Evolutionary conservation across 2,888 invertebrate species (phyloP).

Genomic region (Sturmia bella): DNA sequence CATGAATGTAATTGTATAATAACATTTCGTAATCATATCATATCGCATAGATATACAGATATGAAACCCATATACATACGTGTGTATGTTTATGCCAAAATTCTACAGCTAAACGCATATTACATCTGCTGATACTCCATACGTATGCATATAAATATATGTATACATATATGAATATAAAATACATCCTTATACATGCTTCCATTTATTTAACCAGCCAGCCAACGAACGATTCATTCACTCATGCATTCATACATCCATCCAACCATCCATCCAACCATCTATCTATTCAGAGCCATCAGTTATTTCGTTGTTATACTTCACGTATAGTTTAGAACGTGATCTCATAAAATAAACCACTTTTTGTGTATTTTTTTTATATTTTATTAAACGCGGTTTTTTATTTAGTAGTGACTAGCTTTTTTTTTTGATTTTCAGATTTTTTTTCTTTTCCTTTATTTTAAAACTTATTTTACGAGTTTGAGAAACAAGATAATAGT

Average conservation of each 20-base stretch:
- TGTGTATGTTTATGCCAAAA: not conserved
- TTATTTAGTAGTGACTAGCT: conserved; percentile 37
- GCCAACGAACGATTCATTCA: conserved; percentile 9
- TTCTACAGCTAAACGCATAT: conserved; percentile 14
- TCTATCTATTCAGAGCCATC: conserved; percentile 54
- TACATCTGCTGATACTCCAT: conserved; percentile 15
- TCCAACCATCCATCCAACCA: conserved; percentile 29
- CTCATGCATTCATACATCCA: conserved; percentile 17
- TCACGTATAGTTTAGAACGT: conserved; percentile 80
- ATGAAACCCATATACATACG: not conserved
- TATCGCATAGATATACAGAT: conserved; percentile 27
- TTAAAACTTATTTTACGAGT: conserved; percentile 47
- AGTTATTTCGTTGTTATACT: conserved; percentile 73
- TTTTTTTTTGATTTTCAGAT: conserved; percentile 19
- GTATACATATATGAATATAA: conserved; percentile 47
- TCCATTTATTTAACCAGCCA: conserved; percentile 41
- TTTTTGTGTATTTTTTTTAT: conserved; percentile 50
- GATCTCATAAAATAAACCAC: conserved; percentile 76
- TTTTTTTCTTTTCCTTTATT: conserved; percentile 28
- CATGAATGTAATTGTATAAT: conserved; percentile 61
- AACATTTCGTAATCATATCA: conserved; percentile 65
- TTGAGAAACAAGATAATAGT: conserved; percentile 55
- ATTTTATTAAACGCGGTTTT: conserved; percentile 60
- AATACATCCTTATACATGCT: conserved; percentile 44
- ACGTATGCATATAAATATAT: not conserved